phyloP scores from a whole-genome alignment of 2,113 vertebrate genomes.

The Heterotis niloticus region DNA sequence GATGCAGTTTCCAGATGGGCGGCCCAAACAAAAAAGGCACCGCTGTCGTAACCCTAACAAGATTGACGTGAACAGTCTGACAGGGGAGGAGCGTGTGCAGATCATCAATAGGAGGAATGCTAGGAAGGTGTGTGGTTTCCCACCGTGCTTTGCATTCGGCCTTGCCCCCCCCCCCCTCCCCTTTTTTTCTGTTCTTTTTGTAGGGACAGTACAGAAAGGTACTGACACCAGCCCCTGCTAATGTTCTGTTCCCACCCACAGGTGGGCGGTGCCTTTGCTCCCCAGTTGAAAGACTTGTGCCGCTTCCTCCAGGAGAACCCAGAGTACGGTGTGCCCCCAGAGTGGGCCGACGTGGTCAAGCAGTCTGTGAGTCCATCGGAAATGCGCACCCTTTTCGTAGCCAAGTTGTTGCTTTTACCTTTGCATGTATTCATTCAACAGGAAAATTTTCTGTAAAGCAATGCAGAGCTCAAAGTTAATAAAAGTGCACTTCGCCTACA shows the following conservation, averaged over 20 bases:
- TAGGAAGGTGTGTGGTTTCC: constrained; percentile 75
- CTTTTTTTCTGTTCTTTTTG: too few relatives aligned
- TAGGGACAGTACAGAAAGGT: too few relatives aligned
- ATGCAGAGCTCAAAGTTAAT: too few relatives aligned
- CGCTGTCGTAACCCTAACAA: constrained; percentile 97
- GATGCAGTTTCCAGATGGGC: constrained; percentile 85
- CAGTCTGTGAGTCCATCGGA: constrained; percentile 71
- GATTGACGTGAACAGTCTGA: constrained; percentile 94
- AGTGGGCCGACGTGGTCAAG: constrained; percentile 96
- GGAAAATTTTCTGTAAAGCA: too few relatives aligned
- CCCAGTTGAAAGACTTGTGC: constrained; percentile 91
- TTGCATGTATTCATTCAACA: neutral
- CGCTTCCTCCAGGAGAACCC: constrained; percentile 95
- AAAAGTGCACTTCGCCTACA: too few relatives aligned
- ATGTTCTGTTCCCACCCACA: constrained; percentile 45
- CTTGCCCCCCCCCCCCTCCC: neutral
- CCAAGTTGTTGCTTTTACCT: neutral
- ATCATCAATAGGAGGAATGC: constrained; percentile 97
- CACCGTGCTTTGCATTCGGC: too few relatives aligned
- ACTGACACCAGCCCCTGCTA: neutral
- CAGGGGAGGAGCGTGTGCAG: constrained; percentile 94
- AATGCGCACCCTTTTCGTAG: neutral
- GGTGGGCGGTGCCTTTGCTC: constrained; percentile 96
- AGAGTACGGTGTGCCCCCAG: constrained; percentile 93
- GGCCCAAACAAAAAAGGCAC: constrained; percentile 95